Evolutionary conservation across 2,113 vertebrate species (phyloP).

Genomic region (Chionodraco myersi): DNA sequence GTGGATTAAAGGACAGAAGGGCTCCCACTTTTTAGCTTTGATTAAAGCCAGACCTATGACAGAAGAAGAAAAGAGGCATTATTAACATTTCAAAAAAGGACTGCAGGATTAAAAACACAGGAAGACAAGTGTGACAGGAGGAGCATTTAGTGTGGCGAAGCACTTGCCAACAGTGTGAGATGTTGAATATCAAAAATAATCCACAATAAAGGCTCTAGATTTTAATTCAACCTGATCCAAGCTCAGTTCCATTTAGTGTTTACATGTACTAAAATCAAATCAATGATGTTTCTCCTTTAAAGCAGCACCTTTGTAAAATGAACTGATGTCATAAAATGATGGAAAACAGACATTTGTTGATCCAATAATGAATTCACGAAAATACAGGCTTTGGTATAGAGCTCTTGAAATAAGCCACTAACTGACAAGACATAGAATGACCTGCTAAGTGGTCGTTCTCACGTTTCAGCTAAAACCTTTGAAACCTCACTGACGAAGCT

Average conservation of each 20-base stretch:
- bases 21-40: slow-evolving; percentile 28
- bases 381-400: neutral
- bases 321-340: neutral
- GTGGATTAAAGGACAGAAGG: slow-evolving; percentile 27
- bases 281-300: neutral
- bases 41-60: slow-evolving; percentile 32
- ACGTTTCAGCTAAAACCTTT: no score
- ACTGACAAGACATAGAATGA: neutral
- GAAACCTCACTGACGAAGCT: no score
- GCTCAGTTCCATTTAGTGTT: neutral
- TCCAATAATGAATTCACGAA: neutral
- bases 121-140: slow-evolving; percentile 2
- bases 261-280: slow-evolving; percentile 4
- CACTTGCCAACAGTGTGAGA: neutral
- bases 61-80: slow-evolving; percentile 19
- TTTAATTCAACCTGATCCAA: neutral
- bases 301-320: neutral
- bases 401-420: neutral
- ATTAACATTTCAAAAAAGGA: slow-evolving; percentile 38
- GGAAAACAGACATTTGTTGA: neutral
- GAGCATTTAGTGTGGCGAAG: slow-evolving; percentile 1
- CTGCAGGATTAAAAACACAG: slow-evolving; percentile 10
- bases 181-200: slow-evolving; percentile 3
- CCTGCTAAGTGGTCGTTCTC: no score
- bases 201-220: neutral